Percentiles rank a stretch among this genome's conserved stretches.
phyloP scores from a whole-genome alignment of 1,140 invertebrate species.

The Pseudoatta argentina region DNA sequence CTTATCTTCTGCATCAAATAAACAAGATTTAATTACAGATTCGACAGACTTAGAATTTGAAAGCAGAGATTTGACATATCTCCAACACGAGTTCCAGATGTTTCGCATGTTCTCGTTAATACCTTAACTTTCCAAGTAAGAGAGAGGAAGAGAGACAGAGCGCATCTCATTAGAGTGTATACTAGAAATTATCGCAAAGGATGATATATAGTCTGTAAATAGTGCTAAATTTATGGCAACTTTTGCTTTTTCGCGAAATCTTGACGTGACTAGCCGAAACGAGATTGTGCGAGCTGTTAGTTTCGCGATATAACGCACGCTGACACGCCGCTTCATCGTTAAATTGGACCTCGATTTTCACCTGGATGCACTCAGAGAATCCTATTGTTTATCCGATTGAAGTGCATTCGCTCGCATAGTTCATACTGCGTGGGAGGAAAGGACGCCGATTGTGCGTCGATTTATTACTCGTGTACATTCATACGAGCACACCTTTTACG shows the following conservation, averaged over 20 bases:
- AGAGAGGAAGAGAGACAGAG: not conserved
- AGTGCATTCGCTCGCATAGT: not conserved
- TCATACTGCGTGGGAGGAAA: too few relatives aligned
- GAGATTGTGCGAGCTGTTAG: slow-evolving; percentile 23
- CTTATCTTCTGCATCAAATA: not conserved
- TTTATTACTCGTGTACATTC: slow-evolving; percentile 16
- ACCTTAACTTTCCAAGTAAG: not conserved
- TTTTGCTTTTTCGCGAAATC: slow-evolving; percentile 24
- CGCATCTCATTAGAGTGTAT: not conserved
- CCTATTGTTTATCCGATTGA: not conserved
- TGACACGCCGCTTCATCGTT: not conserved
- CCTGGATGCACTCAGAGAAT: slow-evolving; percentile 1
- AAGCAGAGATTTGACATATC: not conserved
- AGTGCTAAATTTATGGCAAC: slow-evolving; percentile 32
- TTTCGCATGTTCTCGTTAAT: not conserved
- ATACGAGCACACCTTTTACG: not conserved
- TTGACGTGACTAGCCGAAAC: slow-evolving; percentile 28
- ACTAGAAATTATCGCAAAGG: slow-evolving; percentile 32
- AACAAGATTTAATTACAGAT: not conserved
- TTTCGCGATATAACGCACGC: slow-evolving; percentile 1
- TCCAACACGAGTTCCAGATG: not conserved
- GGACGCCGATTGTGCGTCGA: not conserved
- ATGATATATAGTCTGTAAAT: slow-evolving; percentile 36
- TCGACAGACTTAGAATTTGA: not conserved
- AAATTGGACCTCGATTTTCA: not conserved